Conservation (phyloP, 2,797 vertebrate genomes). For the Gymnothorax reevesii region DNA sequence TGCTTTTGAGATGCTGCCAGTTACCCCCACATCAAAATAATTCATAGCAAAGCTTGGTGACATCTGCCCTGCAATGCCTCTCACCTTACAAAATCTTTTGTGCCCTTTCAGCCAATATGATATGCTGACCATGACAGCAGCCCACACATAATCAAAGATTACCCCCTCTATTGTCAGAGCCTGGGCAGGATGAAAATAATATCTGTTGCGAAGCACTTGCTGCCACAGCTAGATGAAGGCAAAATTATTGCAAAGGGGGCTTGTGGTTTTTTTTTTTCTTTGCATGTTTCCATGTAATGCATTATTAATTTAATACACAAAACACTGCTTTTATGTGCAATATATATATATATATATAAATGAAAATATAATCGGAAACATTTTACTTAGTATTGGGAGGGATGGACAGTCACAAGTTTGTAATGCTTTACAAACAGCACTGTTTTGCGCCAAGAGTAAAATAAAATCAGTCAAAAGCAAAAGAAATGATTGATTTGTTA, state of each 20-base stretch:
- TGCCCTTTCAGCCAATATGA: slow-evolving; percentile 5
- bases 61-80: background rate
- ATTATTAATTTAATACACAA: background rate
- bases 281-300: background rate
- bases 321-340: background rate
- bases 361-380: background rate
- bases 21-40: background rate
- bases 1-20: background rate
- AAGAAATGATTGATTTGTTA: background rate
- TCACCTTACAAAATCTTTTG: slow-evolving; percentile 4
- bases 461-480: background rate
- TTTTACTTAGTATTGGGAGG: background rate
- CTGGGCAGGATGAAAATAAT: background rate
- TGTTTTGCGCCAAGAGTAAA: background rate
- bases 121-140: slow-evolving; percentile 10
- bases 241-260: background rate
- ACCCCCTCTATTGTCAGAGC: background rate
- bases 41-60: background rate
- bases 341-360: background rate
- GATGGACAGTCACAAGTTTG: background rate
- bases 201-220: background rate
- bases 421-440: background rate
- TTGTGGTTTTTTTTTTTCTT: background rate
- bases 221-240: background rate
- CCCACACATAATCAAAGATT: background rate